A percentile compares a stretch with the other conserved stretches of the same genome.
phyloP scores from a whole-genome alignment of 2,888 invertebrate genomes.

The Apamea sordens region DNA sequence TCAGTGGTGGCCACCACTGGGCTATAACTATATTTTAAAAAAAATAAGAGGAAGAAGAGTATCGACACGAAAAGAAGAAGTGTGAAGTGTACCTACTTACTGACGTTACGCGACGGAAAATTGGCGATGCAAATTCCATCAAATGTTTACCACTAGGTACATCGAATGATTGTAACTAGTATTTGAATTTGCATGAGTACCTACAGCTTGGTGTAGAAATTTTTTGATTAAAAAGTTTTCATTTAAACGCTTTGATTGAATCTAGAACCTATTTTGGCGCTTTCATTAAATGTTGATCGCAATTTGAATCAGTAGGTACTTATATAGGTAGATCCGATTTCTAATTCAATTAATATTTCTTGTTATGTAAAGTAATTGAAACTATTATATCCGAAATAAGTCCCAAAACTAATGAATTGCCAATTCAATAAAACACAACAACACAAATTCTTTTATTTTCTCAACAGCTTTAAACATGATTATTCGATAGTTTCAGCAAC shows the following conservation, averaged over 20 bases:
- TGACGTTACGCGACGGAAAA: neutral
- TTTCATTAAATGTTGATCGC: constrained; percentile 21
- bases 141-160: neutral
- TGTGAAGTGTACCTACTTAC: no score
- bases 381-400: neutral
- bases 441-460: neutral
- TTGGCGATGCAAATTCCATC: neutral
- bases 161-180: neutral
- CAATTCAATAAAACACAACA: neutral
- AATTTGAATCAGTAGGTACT: constrained; percentile 15
- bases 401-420: neutral
- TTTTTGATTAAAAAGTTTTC: constrained; percentile 26
- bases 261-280: constrained; percentile 9
- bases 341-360: constrained; percentile 12
- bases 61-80: no score
- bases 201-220: neutral
- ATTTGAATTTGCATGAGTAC: constrained; percentile 9
- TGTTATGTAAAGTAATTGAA: neutral
- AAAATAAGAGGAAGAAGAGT: no score
- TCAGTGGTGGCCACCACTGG: no score
- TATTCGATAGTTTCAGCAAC: constrained; percentile 1
- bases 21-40: no score
- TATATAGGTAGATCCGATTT: constrained; percentile 1
- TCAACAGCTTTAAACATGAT: neutral
- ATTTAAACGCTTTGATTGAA: constrained; percentile 2